Evolutionary conservation across 2,113 vertebrate genomes (phyloP).

Genomic region (Gopherus evgoodei): DNA sequence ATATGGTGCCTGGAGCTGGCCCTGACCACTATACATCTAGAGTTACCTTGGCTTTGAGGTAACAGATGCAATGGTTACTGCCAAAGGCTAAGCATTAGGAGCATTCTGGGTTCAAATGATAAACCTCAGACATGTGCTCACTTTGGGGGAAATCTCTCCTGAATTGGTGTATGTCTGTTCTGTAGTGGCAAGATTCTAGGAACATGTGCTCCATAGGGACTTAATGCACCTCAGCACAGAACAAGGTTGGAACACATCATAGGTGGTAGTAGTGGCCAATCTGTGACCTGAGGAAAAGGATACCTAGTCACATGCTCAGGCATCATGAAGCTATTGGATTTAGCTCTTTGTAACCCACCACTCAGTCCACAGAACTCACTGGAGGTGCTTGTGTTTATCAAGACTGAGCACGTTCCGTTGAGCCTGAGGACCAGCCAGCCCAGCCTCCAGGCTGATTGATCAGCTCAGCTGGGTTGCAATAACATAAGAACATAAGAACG

Average conservation of each 20-base stretch:
- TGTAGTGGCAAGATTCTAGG: accelerated
- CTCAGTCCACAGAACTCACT: background rate
- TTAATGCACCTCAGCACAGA: accelerated
- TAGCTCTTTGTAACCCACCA: background rate
- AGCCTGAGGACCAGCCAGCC: background rate
- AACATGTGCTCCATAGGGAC: background rate
- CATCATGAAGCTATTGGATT: background rate
- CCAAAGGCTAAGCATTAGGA: background rate
- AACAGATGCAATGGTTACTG: background rate
- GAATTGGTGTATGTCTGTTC: background rate
- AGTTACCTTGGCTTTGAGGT: too few relatives aligned
- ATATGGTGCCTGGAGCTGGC: too few relatives aligned
- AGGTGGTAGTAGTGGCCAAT: accelerated
- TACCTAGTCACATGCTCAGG: background rate
- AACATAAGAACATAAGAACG: too few relatives aligned
- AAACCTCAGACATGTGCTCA: background rate
- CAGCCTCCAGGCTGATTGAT: background rate
- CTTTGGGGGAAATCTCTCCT: background rate
- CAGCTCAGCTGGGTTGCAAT: background rate
- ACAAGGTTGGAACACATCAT: background rate
- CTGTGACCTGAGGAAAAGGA: background rate
- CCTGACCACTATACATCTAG: too few relatives aligned
- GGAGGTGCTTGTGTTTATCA: background rate
- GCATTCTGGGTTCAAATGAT: accelerated
- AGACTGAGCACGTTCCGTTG: background rate